Conservation (phyloP, 2,113 vertebrate genomes). For the Rousettus leschenaultii region DNA sequence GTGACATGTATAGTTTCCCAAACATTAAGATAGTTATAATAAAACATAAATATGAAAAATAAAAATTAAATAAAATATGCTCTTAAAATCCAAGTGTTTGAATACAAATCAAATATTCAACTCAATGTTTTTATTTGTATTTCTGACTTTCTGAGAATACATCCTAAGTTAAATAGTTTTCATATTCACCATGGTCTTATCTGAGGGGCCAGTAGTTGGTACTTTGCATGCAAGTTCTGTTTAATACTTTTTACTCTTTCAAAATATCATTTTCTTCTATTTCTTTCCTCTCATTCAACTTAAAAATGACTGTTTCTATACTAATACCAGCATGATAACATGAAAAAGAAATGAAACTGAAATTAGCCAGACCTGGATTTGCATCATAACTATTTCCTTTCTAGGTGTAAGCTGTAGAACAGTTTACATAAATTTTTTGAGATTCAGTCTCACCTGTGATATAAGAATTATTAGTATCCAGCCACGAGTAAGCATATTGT, state of each 20-base stretch:
- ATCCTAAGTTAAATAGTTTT: background rate
- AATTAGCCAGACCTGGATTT: background rate
- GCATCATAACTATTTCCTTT: background rate
- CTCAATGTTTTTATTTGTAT: background rate
- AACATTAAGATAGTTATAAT: background rate
- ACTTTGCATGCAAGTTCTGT: background rate
- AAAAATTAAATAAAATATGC: background rate
- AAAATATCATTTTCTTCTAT: constrained; percentile 19
- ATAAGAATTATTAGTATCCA: background rate
- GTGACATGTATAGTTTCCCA: background rate
- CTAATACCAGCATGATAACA: background rate
- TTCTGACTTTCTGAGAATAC: background rate
- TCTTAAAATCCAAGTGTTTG: background rate
- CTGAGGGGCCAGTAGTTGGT: background rate
- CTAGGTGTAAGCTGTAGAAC: background rate
- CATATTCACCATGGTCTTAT: background rate
- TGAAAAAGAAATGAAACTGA: background rate
- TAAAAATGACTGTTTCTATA: constrained; percentile 34
- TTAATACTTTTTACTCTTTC: background rate
- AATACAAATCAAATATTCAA: background rate
- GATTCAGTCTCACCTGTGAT: background rate
- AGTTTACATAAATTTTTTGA: background rate
- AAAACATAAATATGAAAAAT: background rate
- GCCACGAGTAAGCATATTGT: background rate
- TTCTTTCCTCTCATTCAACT: background rate